phyloP scores from a whole-genome alignment of 2,888 invertebrate genomes.

The Agrypnus murinus region DNA sequence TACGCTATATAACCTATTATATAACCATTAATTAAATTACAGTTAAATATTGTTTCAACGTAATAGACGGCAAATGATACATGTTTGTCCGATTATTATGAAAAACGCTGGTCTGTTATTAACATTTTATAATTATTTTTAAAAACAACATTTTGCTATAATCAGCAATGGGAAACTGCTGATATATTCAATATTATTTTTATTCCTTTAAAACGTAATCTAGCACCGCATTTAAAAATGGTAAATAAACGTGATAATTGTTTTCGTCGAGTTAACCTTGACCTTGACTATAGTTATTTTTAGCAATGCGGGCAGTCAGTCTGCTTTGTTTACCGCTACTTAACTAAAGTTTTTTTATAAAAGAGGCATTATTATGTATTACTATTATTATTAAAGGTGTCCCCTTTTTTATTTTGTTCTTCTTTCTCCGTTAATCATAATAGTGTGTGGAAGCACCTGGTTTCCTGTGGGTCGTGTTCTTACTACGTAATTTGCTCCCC shows the following conservation, averaged over 20 bases:
- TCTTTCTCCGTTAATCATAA: slow-evolving; percentile 13
- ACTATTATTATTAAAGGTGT: no score
- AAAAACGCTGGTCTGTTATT: no score
- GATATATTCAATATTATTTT: no score
- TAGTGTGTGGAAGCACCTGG: slow-evolving; percentile 47
- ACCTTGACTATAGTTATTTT: slow-evolving; percentile 57
- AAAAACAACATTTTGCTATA: no score
- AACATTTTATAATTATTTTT: no score
- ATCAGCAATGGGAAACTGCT: no score
- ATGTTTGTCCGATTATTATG: no score
- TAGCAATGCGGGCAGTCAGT: slow-evolving; percentile 52
- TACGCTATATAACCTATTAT: no score
- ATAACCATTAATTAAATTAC: no score
- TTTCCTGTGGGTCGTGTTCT: slow-evolving; percentile 47
- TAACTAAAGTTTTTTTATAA: slow-evolving; percentile 33
- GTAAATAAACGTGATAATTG: slow-evolving; percentile 49
- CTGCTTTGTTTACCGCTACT: slow-evolving; percentile 53
- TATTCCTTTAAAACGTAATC: no score
- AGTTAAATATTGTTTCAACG: no score
- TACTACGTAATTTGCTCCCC: slow-evolving; percentile 23
- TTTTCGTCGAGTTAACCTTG: slow-evolving; percentile 53
- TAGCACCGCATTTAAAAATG: slow-evolving; percentile 21
- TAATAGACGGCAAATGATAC: no score
- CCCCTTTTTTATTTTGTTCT: slow-evolving; percentile 19
- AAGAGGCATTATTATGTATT: slow-evolving; percentile 31